Base-by-base conservation (phyloP, 2,888 invertebrate species). In the Rapana venosa region DNA sequence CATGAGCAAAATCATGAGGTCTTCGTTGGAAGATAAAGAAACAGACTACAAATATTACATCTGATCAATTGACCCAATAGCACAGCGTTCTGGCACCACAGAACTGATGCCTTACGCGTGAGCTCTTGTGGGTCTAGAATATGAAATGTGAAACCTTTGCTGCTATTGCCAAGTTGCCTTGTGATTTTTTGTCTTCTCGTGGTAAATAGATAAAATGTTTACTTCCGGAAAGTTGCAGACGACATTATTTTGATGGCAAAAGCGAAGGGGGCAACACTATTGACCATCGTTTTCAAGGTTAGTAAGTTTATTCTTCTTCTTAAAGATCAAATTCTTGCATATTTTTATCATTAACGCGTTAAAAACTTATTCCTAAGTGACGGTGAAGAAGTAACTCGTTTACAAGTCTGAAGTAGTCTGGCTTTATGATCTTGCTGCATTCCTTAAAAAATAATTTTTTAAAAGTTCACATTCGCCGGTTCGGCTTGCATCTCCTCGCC, bases 141-240 rank as follows among this genome's bases (percentile, higher is more conserved):
- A 15, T 15, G 22, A 22, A 74, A 74, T 20, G n/a, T 26, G 74
- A 74, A 74, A n/a, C 26, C 8, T 26, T 13, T n/a, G 11, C 8
- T 26, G 2, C 26, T 74, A 22, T 26, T 13, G 26, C 11, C 8
- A 11, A 74, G n/a, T 26, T 1, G 22, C 20, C n/a, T 74, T 74
- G 11, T 1, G 11, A 11, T 1, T n/a, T 2, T 74, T n/a, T 1
- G 26, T 26, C n/a, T 74, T 74, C 2, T 8, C 11, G 26, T 32
- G 20, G 26, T 32, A 8, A 79, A 79, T 32, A 79, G 35, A 35
- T 17, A 32, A 8, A 6, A 32, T 32, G 20, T 13, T 32, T 32
- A 79, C 77, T 79, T 79, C 77, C 77, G 77, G 77, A 35, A 79
- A 79, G 6, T 79, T 79, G 77, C 77, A 35, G 77, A 35, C 35